These are phyloP conservation scores for Bombus superbus DNA, from an alignment of 1,140 invertebrate species.

Conservation along the genomic window DNA sequence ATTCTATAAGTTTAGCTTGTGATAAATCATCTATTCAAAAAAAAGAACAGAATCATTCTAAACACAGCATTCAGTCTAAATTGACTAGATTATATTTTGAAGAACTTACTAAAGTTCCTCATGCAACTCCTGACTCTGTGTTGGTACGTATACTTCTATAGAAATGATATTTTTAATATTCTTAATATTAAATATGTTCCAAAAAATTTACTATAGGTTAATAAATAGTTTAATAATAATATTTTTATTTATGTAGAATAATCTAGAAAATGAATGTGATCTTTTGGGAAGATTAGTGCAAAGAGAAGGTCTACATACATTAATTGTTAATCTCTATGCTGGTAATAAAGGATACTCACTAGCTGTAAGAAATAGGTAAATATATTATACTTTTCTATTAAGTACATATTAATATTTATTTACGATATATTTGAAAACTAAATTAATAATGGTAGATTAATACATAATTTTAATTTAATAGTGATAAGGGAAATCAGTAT, in stretches of 20 bases:
- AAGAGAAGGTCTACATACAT: conserved; percentile 92
- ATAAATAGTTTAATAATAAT: not conserved
- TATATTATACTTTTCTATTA: not conserved
- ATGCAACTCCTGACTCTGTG: conserved; percentile 81
- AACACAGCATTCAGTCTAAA: conserved; percentile 80
- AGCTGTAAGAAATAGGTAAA: conserved; percentile 85
- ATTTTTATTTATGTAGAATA: conserved; percentile 80
- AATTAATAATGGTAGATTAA: conserved; percentile 38
- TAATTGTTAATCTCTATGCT: conserved; percentile 95
- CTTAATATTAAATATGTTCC: not conserved
- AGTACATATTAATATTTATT: conserved; percentile 30
- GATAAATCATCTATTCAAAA: conserved; percentile 75
- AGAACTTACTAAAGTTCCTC: conserved; percentile 79
- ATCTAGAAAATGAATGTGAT: conserved; percentile 89
- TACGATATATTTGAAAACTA: conserved; percentile 24
- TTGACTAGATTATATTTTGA: conserved; percentile 81
- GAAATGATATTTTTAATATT: not conserved
- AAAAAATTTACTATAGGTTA: not conserved
- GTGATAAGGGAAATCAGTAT: conserved; percentile 78
- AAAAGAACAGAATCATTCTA: conserved; percentile 77
- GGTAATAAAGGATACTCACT: conserved; percentile 96
- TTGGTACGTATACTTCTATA: conserved; percentile 70
- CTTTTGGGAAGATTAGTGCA: conserved; percentile 92
- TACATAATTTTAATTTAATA: conserved; percentile 58
- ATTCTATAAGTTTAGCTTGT: conserved; percentile 64